Percentiles rank a stretch among this genome's conserved stretches.
Conservation (phyloP, 1,140 invertebrate genomes). For the Drosophila paulistorum region DNA sequence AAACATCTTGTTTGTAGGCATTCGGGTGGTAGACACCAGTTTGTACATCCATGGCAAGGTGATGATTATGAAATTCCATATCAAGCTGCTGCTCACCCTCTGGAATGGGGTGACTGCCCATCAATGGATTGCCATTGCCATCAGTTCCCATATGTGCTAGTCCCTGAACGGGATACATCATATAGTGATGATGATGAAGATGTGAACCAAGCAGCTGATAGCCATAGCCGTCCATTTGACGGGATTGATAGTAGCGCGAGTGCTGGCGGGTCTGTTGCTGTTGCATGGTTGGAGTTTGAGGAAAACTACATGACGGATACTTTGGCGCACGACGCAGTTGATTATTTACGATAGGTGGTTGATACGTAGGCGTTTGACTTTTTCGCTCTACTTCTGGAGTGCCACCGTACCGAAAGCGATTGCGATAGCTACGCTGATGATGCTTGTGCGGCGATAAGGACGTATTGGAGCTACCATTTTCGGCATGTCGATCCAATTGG, state of each 20-base stretch:
- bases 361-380: neutral
- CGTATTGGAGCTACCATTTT: neutral
- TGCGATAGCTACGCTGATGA: conserved; percentile 53
- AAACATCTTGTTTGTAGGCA: conserved; percentile 26
- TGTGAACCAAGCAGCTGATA: conserved; percentile 22
- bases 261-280: conserved; percentile 7
- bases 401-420: conserved; percentile 42
- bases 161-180: conserved; percentile 25
- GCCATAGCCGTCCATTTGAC: conserved; percentile 44
- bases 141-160: neutral
- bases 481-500: conserved; percentile 29
- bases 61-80: conserved; percentile 39
- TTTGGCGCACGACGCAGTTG: neutral
- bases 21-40: conserved; percentile 41
- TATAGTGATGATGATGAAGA: conserved; percentile 22
- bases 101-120: conserved; percentile 45
- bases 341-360: neutral
- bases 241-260: conserved; percentile 58
- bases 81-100: conserved; percentile 52
- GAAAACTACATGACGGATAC: neutral
- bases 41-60: conserved; percentile 38
- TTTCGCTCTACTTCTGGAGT: conserved; percentile 3
- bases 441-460: conserved; percentile 30
- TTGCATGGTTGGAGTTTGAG: no score
- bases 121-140: no score